Conservation (phyloP, 2,888 invertebrate genomes). For the Falcaria lacertinaria region DNA sequence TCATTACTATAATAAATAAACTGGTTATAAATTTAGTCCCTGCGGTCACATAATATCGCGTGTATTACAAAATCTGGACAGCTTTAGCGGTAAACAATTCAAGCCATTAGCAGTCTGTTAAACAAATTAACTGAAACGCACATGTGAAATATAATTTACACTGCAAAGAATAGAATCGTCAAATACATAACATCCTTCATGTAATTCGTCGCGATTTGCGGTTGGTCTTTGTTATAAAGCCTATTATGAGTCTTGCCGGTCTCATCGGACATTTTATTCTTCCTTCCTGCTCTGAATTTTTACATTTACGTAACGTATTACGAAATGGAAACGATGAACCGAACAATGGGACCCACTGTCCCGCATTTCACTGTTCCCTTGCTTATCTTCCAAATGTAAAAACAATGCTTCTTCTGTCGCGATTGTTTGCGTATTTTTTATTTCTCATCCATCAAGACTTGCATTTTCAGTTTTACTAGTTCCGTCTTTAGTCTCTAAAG, state of each 20-base stretch:
- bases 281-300: slow-evolving; percentile 26
- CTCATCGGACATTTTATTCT: slow-evolving; percentile 14
- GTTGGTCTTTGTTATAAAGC: slow-evolving; percentile 13
- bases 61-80: not conserved
- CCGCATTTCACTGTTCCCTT: slow-evolving; percentile 45
- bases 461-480: slow-evolving; percentile 15
- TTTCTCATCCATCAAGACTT: slow-evolving; percentile 38
- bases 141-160: not conserved
- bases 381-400: slow-evolving; percentile 46
- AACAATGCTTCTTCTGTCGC: slow-evolving; percentile 54
- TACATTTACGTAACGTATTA: slow-evolving; percentile 47
- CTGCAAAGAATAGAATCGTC: not conserved
- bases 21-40: not conserved
- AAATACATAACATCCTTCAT: slow-evolving; percentile 3
- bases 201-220: slow-evolving; percentile 10
- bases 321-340: slow-evolving; percentile 42
- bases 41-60: not conserved
- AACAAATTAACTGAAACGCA: not conserved
- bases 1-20: too few relatives aligned
- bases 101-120: not conserved
- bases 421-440: slow-evolving; percentile 45
- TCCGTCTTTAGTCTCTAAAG: not conserved
- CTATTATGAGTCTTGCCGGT: slow-evolving; percentile 6
- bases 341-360: slow-evolving; percentile 56
- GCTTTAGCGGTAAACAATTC: not conserved